Conservation (phyloP, 2,888 invertebrate genomes). For the Rhingia rostrata region DNA sequence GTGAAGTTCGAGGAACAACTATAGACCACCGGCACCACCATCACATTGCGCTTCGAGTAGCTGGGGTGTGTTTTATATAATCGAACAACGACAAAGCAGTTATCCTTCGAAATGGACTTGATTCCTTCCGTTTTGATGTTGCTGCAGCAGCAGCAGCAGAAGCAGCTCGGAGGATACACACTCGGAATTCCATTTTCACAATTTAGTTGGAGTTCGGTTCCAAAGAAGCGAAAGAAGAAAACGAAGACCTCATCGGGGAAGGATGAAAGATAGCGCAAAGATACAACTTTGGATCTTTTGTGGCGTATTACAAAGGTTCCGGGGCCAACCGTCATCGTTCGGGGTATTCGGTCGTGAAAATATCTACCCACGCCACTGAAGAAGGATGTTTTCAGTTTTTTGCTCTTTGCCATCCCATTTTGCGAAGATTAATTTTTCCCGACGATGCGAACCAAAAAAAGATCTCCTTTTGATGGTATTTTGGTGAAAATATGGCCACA, state of each 20-base stretch:
- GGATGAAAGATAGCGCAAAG: constrained; percentile 7
- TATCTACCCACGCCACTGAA: constrained; percentile 42
- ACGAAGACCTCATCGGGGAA: neutral
- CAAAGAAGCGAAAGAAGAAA: constrained; percentile 15
- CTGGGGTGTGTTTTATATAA: constrained; percentile 27
- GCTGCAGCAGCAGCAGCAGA: constrained; percentile 12
- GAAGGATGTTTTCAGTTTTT: constrained; percentile 9
- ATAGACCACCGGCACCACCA: constrained; percentile 12
- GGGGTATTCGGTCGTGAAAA: constrained; percentile 42
- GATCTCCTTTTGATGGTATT: constrained; percentile 46
- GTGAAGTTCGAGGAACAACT: constrained; percentile 58
- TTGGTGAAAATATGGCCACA: constrained; percentile 59
- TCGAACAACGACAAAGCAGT: constrained; percentile 66
- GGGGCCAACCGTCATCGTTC: constrained; percentile 26
- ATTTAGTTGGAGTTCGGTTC: constrained; percentile 44
- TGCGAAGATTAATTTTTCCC: constrained; percentile 53
- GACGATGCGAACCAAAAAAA: constrained; percentile 16
- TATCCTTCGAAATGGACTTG: constrained; percentile 68
- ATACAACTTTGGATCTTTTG: constrained; percentile 47
- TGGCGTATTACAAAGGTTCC: constrained; percentile 24
- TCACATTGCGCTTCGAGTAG: neutral
- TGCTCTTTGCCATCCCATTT: constrained; percentile 10
- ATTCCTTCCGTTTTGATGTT: constrained; percentile 60
- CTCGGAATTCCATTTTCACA: constrained; percentile 59
- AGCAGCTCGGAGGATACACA: constrained; percentile 40